Evolutionary conservation across 2,113 vertebrate species (phyloP).

Genomic region (Limnothrissa miodon): DNA sequence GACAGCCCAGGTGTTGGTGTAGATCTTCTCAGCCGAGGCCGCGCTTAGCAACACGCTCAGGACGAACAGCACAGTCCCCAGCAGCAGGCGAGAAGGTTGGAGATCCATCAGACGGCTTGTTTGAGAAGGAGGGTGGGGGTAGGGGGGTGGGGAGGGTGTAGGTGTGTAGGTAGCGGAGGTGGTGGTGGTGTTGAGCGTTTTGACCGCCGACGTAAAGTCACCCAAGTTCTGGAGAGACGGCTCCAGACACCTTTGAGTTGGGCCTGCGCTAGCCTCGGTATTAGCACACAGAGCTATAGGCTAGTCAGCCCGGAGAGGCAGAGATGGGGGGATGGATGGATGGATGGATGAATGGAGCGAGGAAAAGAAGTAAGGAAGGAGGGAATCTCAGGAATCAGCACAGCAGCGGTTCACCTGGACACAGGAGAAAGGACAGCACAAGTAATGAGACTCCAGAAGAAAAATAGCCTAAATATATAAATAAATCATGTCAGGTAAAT

Average conservation of each 20-base stretch:
- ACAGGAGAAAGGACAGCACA: neutral
- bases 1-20: conserved; percentile 96
- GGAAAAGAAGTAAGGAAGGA: no score
- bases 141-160: neutral
- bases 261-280: neutral
- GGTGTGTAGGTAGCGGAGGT: no score
- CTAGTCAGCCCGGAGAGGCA: neutral
- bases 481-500: neutral
- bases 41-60: conserved; percentile 69
- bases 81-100: conserved; percentile 59
- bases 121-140: neutral
- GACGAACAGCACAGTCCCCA: conserved; percentile 75
- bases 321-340: neutral
- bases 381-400: neutral
- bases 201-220: neutral
- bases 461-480: neutral
- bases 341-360: neutral
- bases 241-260: neutral
- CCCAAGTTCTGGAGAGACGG: neutral
- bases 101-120: conserved; percentile 59
- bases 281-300: neutral
- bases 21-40: conserved; percentile 73
- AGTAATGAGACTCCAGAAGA: neutral
- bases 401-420: neutral
- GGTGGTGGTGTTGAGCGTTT: no score